These are phyloP conservation scores for Stictonetta naevosa DNA, from an alignment of 2,113 vertebrate species.

Conservation along the genomic window DNA sequence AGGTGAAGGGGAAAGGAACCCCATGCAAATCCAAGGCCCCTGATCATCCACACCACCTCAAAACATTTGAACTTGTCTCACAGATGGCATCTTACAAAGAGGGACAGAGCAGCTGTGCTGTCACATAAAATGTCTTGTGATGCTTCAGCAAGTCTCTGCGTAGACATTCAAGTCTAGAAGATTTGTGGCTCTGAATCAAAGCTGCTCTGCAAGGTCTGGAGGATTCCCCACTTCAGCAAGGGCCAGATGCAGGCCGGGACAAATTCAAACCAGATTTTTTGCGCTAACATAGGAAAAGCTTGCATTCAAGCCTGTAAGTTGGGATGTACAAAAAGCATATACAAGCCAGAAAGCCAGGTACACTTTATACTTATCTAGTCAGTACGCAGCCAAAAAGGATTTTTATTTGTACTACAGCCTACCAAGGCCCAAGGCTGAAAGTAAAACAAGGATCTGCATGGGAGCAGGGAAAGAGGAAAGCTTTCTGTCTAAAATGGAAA, in stretches of 20 bases:
- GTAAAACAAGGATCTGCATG: neutral
- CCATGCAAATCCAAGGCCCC: neutral
- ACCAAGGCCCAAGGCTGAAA: neutral
- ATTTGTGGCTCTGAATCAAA: neutral
- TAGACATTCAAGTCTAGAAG: neutral
- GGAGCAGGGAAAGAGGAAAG: neutral
- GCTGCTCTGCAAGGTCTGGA: neutral
- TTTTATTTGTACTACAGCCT: neutral
- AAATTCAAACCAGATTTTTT: neutral
- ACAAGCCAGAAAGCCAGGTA: neutral
- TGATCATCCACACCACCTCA: neutral
- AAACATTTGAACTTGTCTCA: neutral
- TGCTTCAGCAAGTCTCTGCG: neutral
- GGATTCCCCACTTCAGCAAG: neutral
- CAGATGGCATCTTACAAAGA: neutral
- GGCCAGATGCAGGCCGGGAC: neutral
- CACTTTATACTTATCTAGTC: neutral
- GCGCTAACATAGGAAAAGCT: neutral
- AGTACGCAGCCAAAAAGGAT: neutral
- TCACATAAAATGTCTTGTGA: neutral
- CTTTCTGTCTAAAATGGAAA: accelerated
- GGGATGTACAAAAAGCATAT: neutral
- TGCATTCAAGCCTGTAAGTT: neutral
- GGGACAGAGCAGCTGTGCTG: neutral
- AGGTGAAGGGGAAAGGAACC: neutral